These are phyloP conservation scores for Carcharodon carcharias DNA, from an alignment of 2,797 vertebrate genomes.

Conservation along the genomic window DNA sequence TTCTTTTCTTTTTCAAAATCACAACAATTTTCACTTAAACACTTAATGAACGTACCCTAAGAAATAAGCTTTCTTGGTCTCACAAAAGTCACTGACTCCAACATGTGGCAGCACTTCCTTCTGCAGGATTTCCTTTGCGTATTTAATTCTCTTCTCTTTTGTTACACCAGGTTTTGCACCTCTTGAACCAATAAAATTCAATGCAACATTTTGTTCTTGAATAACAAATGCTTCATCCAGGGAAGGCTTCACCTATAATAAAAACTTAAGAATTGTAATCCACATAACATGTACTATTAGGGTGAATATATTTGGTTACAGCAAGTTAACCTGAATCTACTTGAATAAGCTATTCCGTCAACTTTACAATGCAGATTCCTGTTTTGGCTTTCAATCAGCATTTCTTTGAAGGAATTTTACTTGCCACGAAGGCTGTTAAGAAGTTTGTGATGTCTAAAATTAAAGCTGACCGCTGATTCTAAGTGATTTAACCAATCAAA, in stretches of 20 bases:
- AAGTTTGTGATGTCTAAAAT: neutral
- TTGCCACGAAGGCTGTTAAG: neutral
- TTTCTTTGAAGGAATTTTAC: neutral
- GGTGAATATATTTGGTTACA: neutral
- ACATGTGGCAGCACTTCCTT: slow-evolving; percentile 97
- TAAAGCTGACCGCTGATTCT: neutral
- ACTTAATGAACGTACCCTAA: slow-evolving; percentile 67
- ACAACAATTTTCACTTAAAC: neutral
- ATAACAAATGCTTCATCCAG: slow-evolving; percentile 96
- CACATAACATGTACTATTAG: neutral
- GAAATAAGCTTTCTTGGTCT: slow-evolving; percentile 98
- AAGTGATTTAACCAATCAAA: neutral
- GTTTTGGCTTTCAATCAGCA: neutral
- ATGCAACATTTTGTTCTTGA: slow-evolving; percentile 93
- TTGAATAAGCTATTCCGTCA: neutral
- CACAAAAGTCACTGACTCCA: slow-evolving; percentile 98
- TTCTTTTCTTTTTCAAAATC: neutral
- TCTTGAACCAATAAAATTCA: slow-evolving; percentile 96
- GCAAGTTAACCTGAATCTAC: neutral
- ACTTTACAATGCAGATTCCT: neutral
- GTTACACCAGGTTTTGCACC: slow-evolving; percentile 96
- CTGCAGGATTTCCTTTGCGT: slow-evolving; percentile 94
- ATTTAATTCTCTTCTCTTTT: slow-evolving; percentile 94
- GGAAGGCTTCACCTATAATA: slow-evolving; percentile 84
- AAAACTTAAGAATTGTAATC: slow-evolving; percentile 39